Conservation (phyloP, 2,797 vertebrate genomes). For the Australoheros facetus region DNA sequence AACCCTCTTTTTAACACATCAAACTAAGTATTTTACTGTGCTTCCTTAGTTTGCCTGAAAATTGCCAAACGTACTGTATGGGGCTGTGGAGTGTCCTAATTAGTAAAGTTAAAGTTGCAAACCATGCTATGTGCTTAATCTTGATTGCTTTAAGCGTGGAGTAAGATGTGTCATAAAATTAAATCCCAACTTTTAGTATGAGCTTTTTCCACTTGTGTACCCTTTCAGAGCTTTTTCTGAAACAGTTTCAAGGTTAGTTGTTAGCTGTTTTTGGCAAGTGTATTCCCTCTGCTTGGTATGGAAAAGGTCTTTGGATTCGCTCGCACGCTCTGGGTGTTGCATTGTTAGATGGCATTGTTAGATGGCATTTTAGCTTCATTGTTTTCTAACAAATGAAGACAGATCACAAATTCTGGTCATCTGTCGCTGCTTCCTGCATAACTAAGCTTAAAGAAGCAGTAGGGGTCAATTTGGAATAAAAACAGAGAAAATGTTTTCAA, state of each 20-base stretch:
- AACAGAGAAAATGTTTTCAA: neutral
- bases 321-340: neutral
- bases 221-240: neutral
- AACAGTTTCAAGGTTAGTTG: neutral
- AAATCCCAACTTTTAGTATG: neutral
- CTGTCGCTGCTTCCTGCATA: neutral
- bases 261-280: neutral
- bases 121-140: neutral
- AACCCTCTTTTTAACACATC: neutral
- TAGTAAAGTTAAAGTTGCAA: neutral
- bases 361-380: constrained; percentile 5
- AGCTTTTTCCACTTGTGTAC: neutral
- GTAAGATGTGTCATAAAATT: neutral
- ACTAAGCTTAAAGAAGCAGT: neutral
- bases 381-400: constrained; percentile 1
- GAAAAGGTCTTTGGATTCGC: constrained; percentile 2
- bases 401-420: neutral
- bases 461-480: neutral
- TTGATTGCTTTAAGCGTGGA: neutral
- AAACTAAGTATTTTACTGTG: neutral
- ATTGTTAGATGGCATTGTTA: constrained; percentile 4
- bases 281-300: neutral
- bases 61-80: neutral
- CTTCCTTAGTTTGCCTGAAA: neutral
- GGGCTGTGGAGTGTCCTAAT: neutral